Conservation (phyloP, 2,113 vertebrate species). For the Catagonus wagneri region DNA sequence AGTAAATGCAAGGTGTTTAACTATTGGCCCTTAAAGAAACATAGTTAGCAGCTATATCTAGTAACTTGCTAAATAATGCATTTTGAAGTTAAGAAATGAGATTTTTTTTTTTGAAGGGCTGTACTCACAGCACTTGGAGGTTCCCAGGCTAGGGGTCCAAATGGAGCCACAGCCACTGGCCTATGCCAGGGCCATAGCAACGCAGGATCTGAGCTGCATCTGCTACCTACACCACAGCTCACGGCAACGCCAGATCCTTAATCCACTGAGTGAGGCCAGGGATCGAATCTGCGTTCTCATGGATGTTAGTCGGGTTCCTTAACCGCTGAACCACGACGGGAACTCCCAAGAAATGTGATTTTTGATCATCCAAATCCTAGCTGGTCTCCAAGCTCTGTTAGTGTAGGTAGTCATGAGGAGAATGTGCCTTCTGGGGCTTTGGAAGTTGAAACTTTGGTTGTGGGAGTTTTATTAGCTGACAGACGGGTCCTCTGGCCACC, state of each 20-base stretch:
- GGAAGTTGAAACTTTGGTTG: background rate
- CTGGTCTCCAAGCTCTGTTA: background rate
- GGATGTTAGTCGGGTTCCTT: too few species aligned
- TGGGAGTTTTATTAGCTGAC: background rate
- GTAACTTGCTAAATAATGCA: background rate
- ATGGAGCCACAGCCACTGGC: too few species aligned
- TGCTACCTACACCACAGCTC: too few species aligned
- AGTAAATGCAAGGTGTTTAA: constrained; percentile 1
- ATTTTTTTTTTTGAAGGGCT: background rate
- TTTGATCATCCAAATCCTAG: background rate
- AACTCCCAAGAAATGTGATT: background rate
- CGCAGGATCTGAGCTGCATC: too few species aligned
- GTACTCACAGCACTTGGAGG: too few species aligned
- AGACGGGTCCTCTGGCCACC: background rate
- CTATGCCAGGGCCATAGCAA: too few species aligned
- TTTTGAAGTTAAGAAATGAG: constrained; percentile 41
- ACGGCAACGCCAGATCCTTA: too few species aligned
- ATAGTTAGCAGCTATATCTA: background rate
- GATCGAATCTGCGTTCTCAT: too few species aligned
- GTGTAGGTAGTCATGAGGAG: background rate
- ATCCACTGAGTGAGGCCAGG: too few species aligned
- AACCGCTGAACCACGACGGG: too few species aligned
- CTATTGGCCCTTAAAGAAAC: constrained; percentile 25
- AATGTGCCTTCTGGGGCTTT: background rate
- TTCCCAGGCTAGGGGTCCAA: too few species aligned